Base-by-base conservation (phyloP, 2,113 vertebrate genomes). In the Seriola dumerili region DNA sequence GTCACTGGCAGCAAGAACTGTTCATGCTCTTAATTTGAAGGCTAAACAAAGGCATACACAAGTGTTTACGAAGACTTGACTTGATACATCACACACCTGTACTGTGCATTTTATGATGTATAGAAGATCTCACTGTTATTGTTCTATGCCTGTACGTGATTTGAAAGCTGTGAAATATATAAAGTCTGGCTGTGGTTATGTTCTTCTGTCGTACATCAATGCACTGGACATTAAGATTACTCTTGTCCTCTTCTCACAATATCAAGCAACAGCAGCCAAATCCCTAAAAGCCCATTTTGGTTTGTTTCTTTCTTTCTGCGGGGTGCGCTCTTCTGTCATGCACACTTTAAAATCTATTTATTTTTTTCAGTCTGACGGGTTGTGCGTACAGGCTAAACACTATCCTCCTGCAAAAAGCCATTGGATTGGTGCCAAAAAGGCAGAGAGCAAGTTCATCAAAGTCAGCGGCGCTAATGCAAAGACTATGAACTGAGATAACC, bases 331-430 rank as follows among this genome's bases (percentile, higher is more conserved):
- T 76, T 83, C 57, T 88, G 72, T 78, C 80, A 84, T 68, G 54
- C 78, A 78, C 71, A 81, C 78, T 85, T 85, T 81, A 65, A 85
- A 87, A 83, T 76, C 74, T 66, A 81, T 91, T 83, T 70, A 76
- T 85, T 78, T 65, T 70, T 70, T 74, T 81, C 32, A 55, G 14
- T 80, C 34, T 83, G 73, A 76, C 29, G 17, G 48, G 19, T 67
- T 58, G 75, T 76, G 76, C 78, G 78, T 64, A 85, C 65, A 71
- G 83, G 55, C 78, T 74, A 58, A 90, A 84, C 48, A 74, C 54
- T n/a, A 44, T 69, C 52, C 50, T 13, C 70, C 67, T 52, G 66
- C 46, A 23, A 32, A 58, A 68, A 86, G 78, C 50, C 65, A 61
- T 23, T 25, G 46, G 44, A 80, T 32, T 4, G 0, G 50, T 58